These are phyloP conservation scores for Palaemon carinicauda DNA, from an alignment of 1,140 invertebrate species.

Conservation along the genomic window DNA sequence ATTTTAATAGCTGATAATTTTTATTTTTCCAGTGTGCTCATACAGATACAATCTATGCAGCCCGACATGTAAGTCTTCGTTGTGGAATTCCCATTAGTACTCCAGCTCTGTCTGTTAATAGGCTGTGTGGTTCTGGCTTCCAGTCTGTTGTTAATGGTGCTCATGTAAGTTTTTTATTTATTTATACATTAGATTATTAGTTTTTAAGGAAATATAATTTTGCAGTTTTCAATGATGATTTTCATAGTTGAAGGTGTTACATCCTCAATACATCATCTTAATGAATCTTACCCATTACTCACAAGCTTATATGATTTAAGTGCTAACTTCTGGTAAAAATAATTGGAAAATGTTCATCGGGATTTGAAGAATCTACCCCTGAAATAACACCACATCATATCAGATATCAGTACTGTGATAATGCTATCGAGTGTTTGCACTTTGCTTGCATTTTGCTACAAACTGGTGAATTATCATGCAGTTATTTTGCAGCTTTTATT, in stretches of 20 bases:
- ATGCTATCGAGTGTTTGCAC: no score
- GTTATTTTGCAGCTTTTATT: no score
- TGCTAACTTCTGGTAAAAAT: no score
- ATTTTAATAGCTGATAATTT: background rate
- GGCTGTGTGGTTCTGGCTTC: conserved; percentile 95
- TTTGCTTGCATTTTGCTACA: no score
- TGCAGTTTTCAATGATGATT: background rate
- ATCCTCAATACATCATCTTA: background rate
- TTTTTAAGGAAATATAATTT: background rate
- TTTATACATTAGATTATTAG: background rate
- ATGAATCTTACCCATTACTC: no score
- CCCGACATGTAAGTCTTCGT: conserved; percentile 85
- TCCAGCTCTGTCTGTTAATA: conserved; percentile 85
- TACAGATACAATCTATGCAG: conserved; percentile 85
- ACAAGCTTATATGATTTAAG: no score
- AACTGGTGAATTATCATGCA: no score
- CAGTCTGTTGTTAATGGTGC: conserved; percentile 90
- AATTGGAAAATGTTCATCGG: no score
- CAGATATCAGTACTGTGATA: no score
- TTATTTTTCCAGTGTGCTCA: conserved; percentile 73
- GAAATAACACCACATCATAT: no score
- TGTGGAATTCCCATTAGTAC: conserved; percentile 83
- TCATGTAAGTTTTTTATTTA: conserved; percentile 73
- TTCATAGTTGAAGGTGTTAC: background rate
- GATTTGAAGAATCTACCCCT: no score